Evolutionary conservation across 2,888 invertebrate species (phyloP), one percentile per base, ranked within the genome.

Genomic region (Oscheius sp.): DNA sequence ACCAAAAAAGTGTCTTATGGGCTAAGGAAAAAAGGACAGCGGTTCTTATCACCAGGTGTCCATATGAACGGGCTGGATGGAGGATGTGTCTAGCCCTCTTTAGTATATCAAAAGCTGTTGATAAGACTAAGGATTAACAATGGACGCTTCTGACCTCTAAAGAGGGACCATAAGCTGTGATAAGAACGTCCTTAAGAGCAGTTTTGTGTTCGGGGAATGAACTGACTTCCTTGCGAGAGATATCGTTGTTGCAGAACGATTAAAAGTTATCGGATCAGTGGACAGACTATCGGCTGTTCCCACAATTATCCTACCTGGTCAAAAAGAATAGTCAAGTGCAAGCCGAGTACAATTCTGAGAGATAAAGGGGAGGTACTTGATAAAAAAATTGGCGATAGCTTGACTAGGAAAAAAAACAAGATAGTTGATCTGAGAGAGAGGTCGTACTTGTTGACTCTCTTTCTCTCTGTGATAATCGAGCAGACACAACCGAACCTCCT

Each of bases 201-300:
- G 42, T 21, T 21, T 21, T 21, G 21, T 21, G 21, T 21, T 21
- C 21, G 21, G 21, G 21, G 21, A 7, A 42, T 7, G 3, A 42
- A 42, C 42, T 42, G 42, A 42, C 42, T 42, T 42, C 42, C 42
- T 42, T 42, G 42, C 42, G 3, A 21, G 53, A 13, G 29, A 53
- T 53, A 29, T 53, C 53, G 53, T 11, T 53, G 53, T 29, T 53
- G 53, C 53, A 29, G 29, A 53, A 35, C 60, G 2, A 60, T 60
- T 60, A 60, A 35, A 35, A 60, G 35, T 33, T 60, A 9, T 37
- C 60, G 35, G 60, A 58, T 58, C 58, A 60, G 60, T 60, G 60
- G 53, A 11, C n/a, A 53, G 13, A 53, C 53, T 50, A 13, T 53
- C 11, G n/a, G 4, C n/a, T 4, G n/a, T 53, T 4, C 7, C 53